These are phyloP conservation scores for Austrofundulus limnaeus DNA, from an alignment of 2,113 vertebrate genomes.

Conservation along the genomic window DNA sequence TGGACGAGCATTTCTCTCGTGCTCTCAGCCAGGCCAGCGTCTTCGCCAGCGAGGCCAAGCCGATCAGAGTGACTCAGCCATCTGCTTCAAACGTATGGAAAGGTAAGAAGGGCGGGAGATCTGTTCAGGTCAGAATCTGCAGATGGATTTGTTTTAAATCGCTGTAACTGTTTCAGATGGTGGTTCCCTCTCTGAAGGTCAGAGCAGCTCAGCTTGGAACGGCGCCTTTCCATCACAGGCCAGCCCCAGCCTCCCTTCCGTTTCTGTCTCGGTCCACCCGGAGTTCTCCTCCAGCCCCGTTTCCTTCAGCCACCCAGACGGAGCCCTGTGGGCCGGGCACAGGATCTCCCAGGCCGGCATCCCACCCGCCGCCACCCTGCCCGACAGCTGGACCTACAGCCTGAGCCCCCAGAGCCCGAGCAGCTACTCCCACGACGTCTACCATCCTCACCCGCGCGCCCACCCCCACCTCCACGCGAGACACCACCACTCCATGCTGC, in stretches of 20 bases:
- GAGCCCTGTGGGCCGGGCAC: conserved; percentile 87
- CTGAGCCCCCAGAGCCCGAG: conserved; percentile 87
- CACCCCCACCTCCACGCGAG: conserved; percentile 79
- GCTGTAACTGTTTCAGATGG: conserved; percentile 67
- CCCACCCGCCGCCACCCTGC: conserved; percentile 75
- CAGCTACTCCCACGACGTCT: conserved; percentile 90
- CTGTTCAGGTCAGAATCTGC: neutral
- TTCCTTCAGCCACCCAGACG: conserved; percentile 84
- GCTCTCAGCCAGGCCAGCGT: conserved; percentile 90
- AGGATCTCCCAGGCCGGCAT: conserved; percentile 85
- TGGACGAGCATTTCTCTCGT: conserved; percentile 97
- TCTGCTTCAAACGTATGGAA: conserved; percentile 79
- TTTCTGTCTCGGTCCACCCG: conserved; percentile 84
- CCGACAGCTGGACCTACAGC: conserved; percentile 92
- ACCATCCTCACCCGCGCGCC: conserved; percentile 86
- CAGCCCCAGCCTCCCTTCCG: conserved; percentile 82
- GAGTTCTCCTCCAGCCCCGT: conserved; percentile 85
- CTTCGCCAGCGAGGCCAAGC: conserved; percentile 86
- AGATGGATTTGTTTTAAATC: conserved; percentile 1
- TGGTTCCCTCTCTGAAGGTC: conserved; percentile 75
- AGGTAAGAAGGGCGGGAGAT: conserved; percentile 78
- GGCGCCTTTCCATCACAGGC: conserved; percentile 86
- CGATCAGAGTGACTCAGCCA: conserved; percentile 74
- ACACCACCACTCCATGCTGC: conserved; percentile 80
- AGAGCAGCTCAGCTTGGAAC: conserved; percentile 88